Conservation (phyloP, 2,797 vertebrate genomes). For the Borostomias antarcticus region DNA sequence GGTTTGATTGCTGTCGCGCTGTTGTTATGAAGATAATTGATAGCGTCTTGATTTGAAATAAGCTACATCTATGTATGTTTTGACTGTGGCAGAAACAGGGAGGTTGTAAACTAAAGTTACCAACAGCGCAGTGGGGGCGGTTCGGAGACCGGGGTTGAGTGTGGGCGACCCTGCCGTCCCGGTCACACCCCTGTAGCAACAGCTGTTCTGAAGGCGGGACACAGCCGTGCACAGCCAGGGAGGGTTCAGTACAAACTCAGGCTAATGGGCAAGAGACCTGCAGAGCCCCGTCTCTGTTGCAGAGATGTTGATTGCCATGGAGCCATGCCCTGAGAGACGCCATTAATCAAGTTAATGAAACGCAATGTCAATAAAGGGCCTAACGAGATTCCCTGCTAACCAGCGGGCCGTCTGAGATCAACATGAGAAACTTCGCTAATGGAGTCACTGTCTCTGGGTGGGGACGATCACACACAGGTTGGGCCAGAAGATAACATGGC, state of each 20-base stretch:
- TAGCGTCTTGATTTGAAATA: not conserved
- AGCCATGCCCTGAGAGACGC: conserved; percentile 63
- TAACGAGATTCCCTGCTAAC: conserved; percentile 67
- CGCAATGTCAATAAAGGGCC: conserved; percentile 70
- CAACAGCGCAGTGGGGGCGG: too few species aligned
- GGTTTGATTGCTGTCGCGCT: not conserved
- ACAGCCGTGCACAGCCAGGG: not conserved
- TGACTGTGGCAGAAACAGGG: too few species aligned
- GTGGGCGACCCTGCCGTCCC: too few species aligned
- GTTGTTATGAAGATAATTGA: not conserved
- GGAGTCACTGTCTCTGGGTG: conserved; percentile 58
- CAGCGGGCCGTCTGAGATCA: conserved; percentile 63
- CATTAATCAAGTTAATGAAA: conserved; percentile 79
- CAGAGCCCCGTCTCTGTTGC: conserved; percentile 44
- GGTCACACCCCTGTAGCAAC: not conserved
- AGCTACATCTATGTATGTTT: too few species aligned
- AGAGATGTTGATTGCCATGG: conserved; percentile 70
- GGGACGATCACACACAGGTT: conserved; percentile 20
- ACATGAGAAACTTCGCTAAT: conserved; percentile 66
- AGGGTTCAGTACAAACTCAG: not conserved
- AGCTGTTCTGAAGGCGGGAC: conserved; percentile 1
- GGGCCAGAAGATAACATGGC: too few species aligned
- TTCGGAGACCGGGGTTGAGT: too few species aligned
- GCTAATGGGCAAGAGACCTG: conserved; percentile 30
- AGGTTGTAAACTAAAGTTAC: too few species aligned